Percentiles rank a stretch among this genome's conserved stretches.
Evolutionary conservation across 2,888 invertebrate species (phyloP).

Genomic region (Heliothis peltigera): DNA sequence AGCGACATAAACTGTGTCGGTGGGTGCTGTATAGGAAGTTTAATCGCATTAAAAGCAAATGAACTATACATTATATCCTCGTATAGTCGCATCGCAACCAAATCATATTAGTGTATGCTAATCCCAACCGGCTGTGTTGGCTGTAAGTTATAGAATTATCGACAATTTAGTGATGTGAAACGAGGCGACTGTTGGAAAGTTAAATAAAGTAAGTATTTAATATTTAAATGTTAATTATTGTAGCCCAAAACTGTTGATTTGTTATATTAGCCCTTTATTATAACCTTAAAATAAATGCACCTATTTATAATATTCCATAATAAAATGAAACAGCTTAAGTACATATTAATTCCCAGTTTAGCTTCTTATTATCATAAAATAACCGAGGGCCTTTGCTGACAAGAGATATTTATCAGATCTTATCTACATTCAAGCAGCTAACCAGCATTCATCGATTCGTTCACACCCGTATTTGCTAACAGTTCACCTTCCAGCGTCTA

Average conservation of each 20-base stretch:
- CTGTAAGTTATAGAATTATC: constrained; percentile 47
- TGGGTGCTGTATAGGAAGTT: constrained; percentile 38
- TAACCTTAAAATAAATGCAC: background rate
- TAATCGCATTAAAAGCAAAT: constrained; percentile 64
- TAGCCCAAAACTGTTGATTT: constrained; percentile 1
- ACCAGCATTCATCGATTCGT: constrained; percentile 23
- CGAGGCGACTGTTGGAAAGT: background rate
- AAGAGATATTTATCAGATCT: constrained; percentile 14
- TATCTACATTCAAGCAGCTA: constrained; percentile 13
- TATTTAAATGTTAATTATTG: background rate
- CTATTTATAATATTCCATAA: too few species aligned
- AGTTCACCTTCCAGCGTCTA: constrained; percentile 10
- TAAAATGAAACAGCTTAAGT: background rate
- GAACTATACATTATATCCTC: constrained; percentile 53
- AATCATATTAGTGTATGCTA: constrained; percentile 67
- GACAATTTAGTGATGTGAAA: constrained; percentile 14
- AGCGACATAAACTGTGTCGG: constrained; percentile 48
- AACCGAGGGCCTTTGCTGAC: background rate
- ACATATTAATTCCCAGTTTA: background rate
- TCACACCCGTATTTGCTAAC: constrained; percentile 2
- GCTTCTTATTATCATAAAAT: background rate
- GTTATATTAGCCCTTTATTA: background rate
- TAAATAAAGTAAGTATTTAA: background rate
- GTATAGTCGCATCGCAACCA: constrained; percentile 49
- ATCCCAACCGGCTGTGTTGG: constrained; percentile 52